Evolutionary conservation across 2,113 vertebrate genomes (phyloP).

Genomic region (Ibidorhyncha struthersii): DNA sequence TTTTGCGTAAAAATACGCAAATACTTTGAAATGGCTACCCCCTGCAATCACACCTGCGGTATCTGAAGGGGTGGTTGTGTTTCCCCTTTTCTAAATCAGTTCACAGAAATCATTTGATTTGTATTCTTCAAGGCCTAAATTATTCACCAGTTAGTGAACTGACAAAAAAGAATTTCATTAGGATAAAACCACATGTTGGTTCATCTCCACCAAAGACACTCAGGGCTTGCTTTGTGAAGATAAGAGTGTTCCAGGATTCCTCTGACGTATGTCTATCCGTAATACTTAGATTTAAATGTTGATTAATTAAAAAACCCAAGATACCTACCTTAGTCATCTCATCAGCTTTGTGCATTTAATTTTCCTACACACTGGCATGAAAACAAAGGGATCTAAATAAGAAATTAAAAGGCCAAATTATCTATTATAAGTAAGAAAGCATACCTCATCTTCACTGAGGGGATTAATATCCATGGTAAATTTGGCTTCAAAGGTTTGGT

Average conservation of each 20-base stretch:
- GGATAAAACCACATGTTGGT: neutral
- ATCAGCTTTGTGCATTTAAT: neutral
- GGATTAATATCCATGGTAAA: neutral
- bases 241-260: neutral
- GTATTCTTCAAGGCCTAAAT: slow-evolving; percentile 19
- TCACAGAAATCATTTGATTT: neutral
- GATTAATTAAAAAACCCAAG: neutral
- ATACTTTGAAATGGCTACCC: neutral
- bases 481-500: neutral
- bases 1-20: neutral
- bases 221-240: neutral
- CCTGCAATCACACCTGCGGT: neutral
- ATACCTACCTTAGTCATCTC: neutral
- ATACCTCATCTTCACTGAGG: neutral
- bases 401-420: neutral
- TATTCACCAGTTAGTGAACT: slow-evolving; percentile 28
- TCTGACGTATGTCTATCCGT: neutral
- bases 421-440: neutral
- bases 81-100: neutral
- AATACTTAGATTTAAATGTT: neutral
- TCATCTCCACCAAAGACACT: slow-evolving; percentile 29
- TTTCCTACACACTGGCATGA: neutral
- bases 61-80: neutral
- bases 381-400: neutral
- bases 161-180: slow-evolving; percentile 41